Conservation (phyloP, 2,113 vertebrate species). For the Orcinus orca region DNA sequence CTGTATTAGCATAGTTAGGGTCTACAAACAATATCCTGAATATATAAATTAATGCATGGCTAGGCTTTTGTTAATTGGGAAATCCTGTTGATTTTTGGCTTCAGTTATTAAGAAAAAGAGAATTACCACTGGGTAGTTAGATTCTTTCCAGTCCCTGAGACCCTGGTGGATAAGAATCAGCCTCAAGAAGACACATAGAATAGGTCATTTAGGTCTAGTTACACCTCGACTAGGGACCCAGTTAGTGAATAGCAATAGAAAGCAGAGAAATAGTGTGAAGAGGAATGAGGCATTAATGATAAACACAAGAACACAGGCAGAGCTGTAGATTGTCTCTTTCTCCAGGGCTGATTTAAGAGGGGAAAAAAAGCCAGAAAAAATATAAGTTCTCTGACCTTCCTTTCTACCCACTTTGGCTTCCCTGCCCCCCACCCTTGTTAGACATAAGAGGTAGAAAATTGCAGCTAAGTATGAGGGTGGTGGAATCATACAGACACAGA, state of each 20-base stretch:
- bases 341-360: not conserved
- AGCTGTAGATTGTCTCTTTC: not conserved
- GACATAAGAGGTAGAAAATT: not conserved
- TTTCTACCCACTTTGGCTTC: not conserved
- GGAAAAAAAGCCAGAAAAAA: not conserved
- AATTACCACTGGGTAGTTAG: not conserved
- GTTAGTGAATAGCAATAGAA: not conserved
- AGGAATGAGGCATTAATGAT: not conserved
- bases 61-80: conserved; percentile 21
- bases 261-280: not conserved
- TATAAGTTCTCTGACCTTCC: not conserved
- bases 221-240: not conserved
- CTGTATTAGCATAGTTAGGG: not conserved
- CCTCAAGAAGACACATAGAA: not conserved
- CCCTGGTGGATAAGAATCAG: not conserved
- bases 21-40: not conserved
- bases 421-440: not conserved
- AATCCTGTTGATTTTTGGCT: not conserved
- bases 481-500: fast-evolving
- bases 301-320: not conserved
- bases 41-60: not conserved
- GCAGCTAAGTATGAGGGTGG: not conserved
- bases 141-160: not conserved
- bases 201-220: not conserved
- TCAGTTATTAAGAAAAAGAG: not conserved